Conservation (phyloP, 1,140 invertebrate genomes). For the Drosophila repletoides region DNA sequence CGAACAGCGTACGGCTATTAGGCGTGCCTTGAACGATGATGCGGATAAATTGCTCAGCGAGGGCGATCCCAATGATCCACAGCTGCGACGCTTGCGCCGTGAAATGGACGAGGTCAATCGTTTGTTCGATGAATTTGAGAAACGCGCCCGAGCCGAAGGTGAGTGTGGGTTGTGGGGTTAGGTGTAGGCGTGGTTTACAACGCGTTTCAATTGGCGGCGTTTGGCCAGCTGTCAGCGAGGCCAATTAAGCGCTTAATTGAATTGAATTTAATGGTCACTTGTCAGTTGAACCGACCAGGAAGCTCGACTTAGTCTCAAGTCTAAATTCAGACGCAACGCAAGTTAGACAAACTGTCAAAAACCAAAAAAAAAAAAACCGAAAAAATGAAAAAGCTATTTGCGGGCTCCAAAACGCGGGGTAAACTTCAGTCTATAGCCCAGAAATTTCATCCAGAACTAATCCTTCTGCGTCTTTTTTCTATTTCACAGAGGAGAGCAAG, state of each 20-base stretch:
- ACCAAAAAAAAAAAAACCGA: constrained; percentile 59
- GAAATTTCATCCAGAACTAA: not conserved
- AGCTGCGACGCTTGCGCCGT: constrained; percentile 91
- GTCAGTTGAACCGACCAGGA: constrained; percentile 47
- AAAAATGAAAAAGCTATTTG: constrained; percentile 74
- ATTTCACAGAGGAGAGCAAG: constrained; percentile 91
- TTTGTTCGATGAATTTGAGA: constrained; percentile 96
- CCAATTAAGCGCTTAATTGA: constrained; percentile 63
- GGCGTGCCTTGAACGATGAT: constrained; percentile 97
- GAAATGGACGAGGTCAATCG: constrained; percentile 98
- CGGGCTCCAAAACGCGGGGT: constrained; percentile 70
- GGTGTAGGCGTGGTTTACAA: constrained; percentile 26
- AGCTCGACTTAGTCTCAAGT: constrained; percentile 54
- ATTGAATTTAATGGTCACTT: constrained; percentile 51
- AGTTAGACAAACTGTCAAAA: constrained; percentile 17
- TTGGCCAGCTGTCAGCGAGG: constrained; percentile 63
- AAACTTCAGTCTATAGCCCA: constrained; percentile 17
- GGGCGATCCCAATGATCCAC: constrained; percentile 96
- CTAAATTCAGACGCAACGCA: constrained; percentile 25
- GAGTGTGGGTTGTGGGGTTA: constrained; percentile 52
- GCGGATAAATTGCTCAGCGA: constrained; percentile 96
- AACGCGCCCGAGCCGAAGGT: constrained; percentile 91
- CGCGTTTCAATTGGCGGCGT: constrained; percentile 65
- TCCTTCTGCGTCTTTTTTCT: not conserved
- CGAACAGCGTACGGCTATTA: constrained; percentile 96